Evolutionary conservation across 2,888 invertebrate species (phyloP), one percentile per base, ranked within the genome.

Genomic region (Strigamia maritima): DNA sequence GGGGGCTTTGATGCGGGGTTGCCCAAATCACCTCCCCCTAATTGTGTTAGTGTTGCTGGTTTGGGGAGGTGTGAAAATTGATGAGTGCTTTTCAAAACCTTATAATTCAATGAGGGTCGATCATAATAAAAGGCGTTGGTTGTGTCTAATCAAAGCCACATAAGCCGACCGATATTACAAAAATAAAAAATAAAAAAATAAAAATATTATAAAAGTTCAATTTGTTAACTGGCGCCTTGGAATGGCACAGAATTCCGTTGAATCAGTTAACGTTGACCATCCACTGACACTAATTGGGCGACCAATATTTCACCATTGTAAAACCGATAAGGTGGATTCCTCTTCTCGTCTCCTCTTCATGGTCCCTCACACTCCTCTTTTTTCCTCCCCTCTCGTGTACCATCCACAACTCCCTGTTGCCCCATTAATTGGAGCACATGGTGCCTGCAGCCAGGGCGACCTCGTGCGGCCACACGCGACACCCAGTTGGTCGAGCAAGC

Each of bases 61-160:
- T 22, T 31, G n/a, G 49, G 77, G 77, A 77, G 77, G 77, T 77
- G 77, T 77, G 77, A 77, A 77, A 77, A 77, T 77, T 77, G 77
- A 77, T 77, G 77, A 77, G 77, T n/a, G 24, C 54, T 44, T 77
- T 77, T 77, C 49, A 77, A 77, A 77, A 77, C 77, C 44, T 77
- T n/a, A 26, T 77, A 77, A 77, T 49, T 31, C 77, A 77, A 77
- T 77, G 49, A 77, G 54, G 77, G 54, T 28, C 24, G 28, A 31
- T 54, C 19, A 22, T 77, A 77, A 77, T 77, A 54, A 77, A 77
- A 31, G 31, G 31, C 31, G 31, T 31, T 31, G 31, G 31, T 31
- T 31, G 31, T 31, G 31, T 31, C 31, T 31, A 31, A 31, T 31
- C 31, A 31, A 31, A 31, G 31, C 31, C 31, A 31, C 31, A 31